Percentiles rank a stretch among this genome's conserved stretches.
These are phyloP conservation scores for Acanthurus tractus DNA, from an alignment of 2,797 vertebrate genomes.

Conservation along the genomic window DNA sequence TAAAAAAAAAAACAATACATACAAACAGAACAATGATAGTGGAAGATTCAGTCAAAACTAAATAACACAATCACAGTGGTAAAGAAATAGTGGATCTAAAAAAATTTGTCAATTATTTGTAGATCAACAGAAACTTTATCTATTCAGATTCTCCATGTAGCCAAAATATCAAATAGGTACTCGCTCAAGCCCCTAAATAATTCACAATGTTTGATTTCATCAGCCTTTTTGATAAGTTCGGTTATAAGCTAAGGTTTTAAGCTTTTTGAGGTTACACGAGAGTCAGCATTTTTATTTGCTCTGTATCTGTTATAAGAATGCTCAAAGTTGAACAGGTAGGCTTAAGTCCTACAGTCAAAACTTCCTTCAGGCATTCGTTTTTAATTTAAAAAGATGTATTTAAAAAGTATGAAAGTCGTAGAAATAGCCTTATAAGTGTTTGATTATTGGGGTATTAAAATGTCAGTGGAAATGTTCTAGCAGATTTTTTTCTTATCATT, in stretches of 20 bases:
- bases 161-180: neutral
- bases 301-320: no score
- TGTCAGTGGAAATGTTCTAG: no score
- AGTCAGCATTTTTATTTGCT: no score
- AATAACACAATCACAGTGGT: neutral
- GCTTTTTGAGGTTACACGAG: no score
- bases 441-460: no score
- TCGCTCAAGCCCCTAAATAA: neutral
- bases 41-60: neutral
- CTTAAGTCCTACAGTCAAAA: neutral
- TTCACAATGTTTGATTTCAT: no score
- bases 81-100: neutral
- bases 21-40: neutral
- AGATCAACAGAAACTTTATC: neutral
- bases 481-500: neutral
- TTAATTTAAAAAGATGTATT: no score
- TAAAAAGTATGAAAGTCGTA: no score
- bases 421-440: no score
- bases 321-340: no score
- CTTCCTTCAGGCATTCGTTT: neutral
- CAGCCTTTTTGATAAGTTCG: neutral
- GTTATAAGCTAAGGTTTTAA: no score
- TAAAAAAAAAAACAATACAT: neutral
- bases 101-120: neutral
- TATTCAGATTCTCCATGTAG: neutral